phyloP scores from a whole-genome alignment of 30 jellyfish, hydroid and myxozoan species.

The Phacellophora camtschatica region DNA sequence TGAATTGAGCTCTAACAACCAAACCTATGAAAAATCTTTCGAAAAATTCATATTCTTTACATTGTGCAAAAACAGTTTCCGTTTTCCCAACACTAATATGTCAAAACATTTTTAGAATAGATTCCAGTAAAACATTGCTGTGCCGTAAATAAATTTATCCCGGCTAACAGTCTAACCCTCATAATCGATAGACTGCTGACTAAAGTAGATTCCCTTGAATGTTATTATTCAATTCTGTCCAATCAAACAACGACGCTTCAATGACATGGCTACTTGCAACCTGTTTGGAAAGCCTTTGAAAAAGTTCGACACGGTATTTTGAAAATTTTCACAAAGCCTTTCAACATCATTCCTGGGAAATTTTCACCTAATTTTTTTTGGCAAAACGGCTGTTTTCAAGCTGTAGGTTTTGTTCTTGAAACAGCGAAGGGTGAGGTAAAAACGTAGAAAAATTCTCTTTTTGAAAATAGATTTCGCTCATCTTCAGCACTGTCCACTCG shows the following conservation, averaged over 20 bases:
- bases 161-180: constrained; percentile 44
- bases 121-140: constrained; percentile 8
- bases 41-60: constrained; percentile 24
- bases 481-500: too few species aligned
- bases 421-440: too few species aligned
- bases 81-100: neutral
- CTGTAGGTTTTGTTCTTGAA: too few species aligned
- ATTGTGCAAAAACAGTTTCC: neutral
- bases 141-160: constrained; percentile 31
- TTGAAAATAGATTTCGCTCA: too few species aligned
- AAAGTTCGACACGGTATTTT: too few species aligned
- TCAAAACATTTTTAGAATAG: neutral
- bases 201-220: constrained; percentile 41
- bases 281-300: too few species aligned
- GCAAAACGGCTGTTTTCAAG: too few species aligned
- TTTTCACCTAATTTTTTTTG: too few species aligned
- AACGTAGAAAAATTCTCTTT: too few species aligned
- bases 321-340: too few species aligned
- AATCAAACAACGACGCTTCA: neutral
- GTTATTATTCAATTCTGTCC: constrained; percentile 33
- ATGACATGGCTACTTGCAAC: constrained; percentile 51
- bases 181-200: constrained; percentile 56
- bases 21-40: constrained; percentile 9
- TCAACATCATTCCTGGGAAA: too few species aligned
- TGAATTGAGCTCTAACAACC: neutral